These are phyloP conservation scores for Aradus depressus DNA, from an alignment of 2,888 invertebrate genomes.

Conservation along the genomic window DNA sequence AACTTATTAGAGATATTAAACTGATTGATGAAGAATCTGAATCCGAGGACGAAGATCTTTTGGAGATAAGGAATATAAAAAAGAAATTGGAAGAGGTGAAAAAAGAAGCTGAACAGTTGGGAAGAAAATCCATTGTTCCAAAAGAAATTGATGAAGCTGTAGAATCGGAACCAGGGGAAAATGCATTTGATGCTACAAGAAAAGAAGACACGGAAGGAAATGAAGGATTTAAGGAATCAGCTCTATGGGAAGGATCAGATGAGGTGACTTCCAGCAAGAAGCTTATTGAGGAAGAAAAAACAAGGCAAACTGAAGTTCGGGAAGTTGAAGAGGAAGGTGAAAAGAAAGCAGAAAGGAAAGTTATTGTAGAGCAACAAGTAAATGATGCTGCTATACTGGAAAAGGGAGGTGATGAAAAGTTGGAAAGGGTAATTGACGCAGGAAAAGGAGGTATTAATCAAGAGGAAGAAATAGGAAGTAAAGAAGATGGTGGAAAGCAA, in stretches of 20 bases:
- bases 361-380: not conserved
- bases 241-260: too few species aligned
- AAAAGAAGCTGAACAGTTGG: not conserved
- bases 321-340: slow-evolving; percentile 2
- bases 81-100: not conserved
- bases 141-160: not conserved
- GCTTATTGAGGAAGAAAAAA: too few species aligned
- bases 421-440: not conserved
- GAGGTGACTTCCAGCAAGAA: too few species aligned
- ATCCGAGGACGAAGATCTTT: too few species aligned
- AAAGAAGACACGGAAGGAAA: slow-evolving; percentile 22
- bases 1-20: not conserved
- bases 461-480: not conserved
- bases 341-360: not conserved
- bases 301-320: not conserved
- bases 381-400: not conserved
- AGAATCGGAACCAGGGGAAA: not conserved
- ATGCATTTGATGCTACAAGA: slow-evolving; percentile 1
- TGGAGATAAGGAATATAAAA: not conserved
- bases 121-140: not conserved
- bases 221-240: too few species aligned
- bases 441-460: not conserved
- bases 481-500: not conserved
- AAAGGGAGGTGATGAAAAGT: not conserved
- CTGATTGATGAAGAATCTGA: not conserved